These are phyloP conservation scores for Montipora sp. DNA, from an alignment of 64 coral and sea anemone genomes.

Conservation along the genomic window DNA sequence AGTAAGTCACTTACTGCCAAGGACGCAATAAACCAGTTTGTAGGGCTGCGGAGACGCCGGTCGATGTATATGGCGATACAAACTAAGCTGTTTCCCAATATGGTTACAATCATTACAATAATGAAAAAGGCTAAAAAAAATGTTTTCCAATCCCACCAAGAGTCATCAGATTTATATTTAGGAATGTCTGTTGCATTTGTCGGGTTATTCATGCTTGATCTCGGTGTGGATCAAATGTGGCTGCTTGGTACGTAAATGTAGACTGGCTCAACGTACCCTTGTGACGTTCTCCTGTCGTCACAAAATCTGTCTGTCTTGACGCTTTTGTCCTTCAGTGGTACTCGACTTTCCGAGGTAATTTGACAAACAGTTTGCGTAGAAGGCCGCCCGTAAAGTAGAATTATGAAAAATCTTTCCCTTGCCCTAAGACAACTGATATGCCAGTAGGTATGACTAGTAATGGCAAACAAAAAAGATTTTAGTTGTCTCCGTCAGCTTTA, in stretches of 20 bases:
- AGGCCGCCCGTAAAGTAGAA: too few species aligned
- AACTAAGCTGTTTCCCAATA: constrained; percentile 79
- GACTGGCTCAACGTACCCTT: neutral
- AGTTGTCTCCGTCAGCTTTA: too few species aligned
- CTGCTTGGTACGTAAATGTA: too few species aligned
- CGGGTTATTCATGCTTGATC: constrained; percentile 18
- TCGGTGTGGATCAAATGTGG: neutral
- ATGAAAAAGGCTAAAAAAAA: constrained; percentile 67
- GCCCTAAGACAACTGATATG: too few species aligned
- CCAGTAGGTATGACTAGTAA: too few species aligned
- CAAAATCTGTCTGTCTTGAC: too few species aligned
- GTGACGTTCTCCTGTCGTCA: neutral
- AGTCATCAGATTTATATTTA: too few species aligned
- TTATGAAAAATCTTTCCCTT: too few species aligned
- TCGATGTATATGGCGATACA: constrained; percentile 88
- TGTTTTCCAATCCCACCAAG: neutral
- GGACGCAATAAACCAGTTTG: constrained; percentile 89
- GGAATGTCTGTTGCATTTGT: neutral
- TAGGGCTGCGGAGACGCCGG: constrained; percentile 74
- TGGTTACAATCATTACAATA: constrained; percentile 59
- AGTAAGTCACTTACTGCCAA: constrained; percentile 86
- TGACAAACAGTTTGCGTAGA: too few species aligned
- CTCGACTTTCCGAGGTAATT: too few species aligned
- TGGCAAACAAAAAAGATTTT: too few species aligned
- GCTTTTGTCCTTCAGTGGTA: too few species aligned